Percentiles rank a stretch among this genome's conserved stretches.
phyloP scores from a whole-genome alignment of 2,888 invertebrate genomes.

The Erebia epiphron region DNA sequence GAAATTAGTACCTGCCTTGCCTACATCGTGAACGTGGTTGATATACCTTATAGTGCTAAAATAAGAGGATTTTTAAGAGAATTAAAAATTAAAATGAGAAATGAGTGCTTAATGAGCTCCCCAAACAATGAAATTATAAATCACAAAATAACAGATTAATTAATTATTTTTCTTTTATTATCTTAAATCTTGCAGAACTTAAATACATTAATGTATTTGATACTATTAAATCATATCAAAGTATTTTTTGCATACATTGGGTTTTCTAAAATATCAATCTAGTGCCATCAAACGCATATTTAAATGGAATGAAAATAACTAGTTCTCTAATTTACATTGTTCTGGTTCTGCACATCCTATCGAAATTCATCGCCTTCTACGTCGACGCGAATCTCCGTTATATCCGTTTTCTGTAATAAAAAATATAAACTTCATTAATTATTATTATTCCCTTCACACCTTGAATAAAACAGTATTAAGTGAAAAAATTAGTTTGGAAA shows the following conservation, averaged over 20 bases:
- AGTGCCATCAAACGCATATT: constrained; percentile 43
- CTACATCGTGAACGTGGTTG: too few relatives aligned
- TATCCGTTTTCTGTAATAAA: constrained; percentile 72
- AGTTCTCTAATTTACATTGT: constrained; percentile 40
- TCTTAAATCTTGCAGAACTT: constrained; percentile 19
- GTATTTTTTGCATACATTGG: not conserved
- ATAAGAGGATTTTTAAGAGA: too few relatives aligned
- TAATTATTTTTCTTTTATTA: constrained; percentile 24
- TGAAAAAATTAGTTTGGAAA: constrained; percentile 23
- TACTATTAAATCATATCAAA: constrained; percentile 23
- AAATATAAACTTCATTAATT: constrained; percentile 43
- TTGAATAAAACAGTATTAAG: not conserved
- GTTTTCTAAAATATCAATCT: constrained; percentile 22
- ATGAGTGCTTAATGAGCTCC: not conserved
- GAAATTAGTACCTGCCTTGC: too few relatives aligned
- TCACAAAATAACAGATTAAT: not conserved
- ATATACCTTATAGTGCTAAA: too few relatives aligned
- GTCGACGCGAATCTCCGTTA: constrained; percentile 77
- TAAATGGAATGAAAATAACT: constrained; percentile 58
- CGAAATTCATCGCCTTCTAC: constrained; percentile 69
- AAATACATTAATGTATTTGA: constrained; percentile 30
- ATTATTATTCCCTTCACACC: not conserved
- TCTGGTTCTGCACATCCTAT: constrained; percentile 41
- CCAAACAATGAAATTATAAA: not conserved
- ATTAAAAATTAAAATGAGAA: too few relatives aligned